Base-by-base conservation (phyloP, 2,113 vertebrate genomes). In the Ursus arctos region DNA sequence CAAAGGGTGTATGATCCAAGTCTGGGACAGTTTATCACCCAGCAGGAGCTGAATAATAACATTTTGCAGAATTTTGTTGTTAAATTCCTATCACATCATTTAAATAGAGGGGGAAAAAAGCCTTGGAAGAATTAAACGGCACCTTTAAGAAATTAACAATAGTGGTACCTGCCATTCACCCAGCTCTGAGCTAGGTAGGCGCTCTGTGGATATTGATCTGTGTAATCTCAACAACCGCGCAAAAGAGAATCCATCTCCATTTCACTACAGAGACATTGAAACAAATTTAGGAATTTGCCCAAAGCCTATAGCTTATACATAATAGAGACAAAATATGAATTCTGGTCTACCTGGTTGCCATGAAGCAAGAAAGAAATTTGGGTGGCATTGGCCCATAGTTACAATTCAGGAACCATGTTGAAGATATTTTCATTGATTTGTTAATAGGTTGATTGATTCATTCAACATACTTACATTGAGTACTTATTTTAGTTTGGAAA, bases 1-100 rank as follows among this genome's bases (percentile, higher is more conserved):
- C 86, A 97, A 93, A 96, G 53, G 26, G 97, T 97, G n/a, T 49
- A 36, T n/a, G 95, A 76, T 51, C 94, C 88, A 81, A 87, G 84
- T 40, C 82, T 55, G 61, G 69, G 87, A 55, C 14, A 92, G 94
- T 94, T 86, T 88, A 63, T 65, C 28, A 88, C 51, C 15, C 57
- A 77, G 47, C 69, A 82, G 63, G 57, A 92, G 31, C 26, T 55
- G 59, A 96, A 90, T 74, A 84, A 59, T 74, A 97, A 71, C 53
- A 90, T 65, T 89, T 84, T 74, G 36, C 43, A 88, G 57, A 26
- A 77, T n/a, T 85, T 93, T 90, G 11, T 86, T 13, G 74, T 92
- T 87, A 84, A 79, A 14, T 96, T 94, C 10, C 49, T 91, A 80
- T 24, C 18, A 83, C 7, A 31, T n/a, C 36, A 87, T 55, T 96